A percentile compares a stretch with the other conserved stretches of the same genome.
Evolutionary conservation across 2,888 invertebrate genomes (phyloP).

Genomic region (Nephrotoma flavescens): DNA sequence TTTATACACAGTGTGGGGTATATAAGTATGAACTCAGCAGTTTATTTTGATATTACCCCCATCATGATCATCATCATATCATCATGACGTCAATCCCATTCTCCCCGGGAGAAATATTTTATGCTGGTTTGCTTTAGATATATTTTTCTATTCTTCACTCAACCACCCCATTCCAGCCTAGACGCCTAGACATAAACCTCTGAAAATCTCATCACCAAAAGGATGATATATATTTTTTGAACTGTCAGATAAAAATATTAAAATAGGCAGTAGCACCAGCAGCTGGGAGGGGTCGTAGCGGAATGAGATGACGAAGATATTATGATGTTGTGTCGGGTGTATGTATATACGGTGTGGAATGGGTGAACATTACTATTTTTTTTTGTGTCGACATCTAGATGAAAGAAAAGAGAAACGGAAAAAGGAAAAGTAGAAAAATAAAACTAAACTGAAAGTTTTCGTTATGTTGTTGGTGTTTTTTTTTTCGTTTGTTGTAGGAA

Average conservation of each 20-base stretch:
- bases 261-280: not conserved
- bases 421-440: not conserved
- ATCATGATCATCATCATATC: not conserved
- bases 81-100: not conserved
- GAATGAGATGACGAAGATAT: not conserved
- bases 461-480: not conserved
- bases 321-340: not conserved
- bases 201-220: not conserved
- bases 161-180: not conserved
- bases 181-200: not conserved
- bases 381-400: not conserved
- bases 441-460: not conserved
- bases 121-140: not conserved
- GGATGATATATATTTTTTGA: not conserved
- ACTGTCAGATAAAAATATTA: not conserved
- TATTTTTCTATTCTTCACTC: not conserved
- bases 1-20: not conserved
- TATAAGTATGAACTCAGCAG: not conserved
- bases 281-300: not conserved
- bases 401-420: not conserved
- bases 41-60: not conserved
- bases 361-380: not conserved
- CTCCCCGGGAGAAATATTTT: not conserved
- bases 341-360: not conserved
- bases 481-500: not conserved